Percentiles rank a stretch among this genome's conserved stretches.
Evolutionary conservation across 2,113 vertebrate species (phyloP).

Genomic region (Tyto alba): DNA sequence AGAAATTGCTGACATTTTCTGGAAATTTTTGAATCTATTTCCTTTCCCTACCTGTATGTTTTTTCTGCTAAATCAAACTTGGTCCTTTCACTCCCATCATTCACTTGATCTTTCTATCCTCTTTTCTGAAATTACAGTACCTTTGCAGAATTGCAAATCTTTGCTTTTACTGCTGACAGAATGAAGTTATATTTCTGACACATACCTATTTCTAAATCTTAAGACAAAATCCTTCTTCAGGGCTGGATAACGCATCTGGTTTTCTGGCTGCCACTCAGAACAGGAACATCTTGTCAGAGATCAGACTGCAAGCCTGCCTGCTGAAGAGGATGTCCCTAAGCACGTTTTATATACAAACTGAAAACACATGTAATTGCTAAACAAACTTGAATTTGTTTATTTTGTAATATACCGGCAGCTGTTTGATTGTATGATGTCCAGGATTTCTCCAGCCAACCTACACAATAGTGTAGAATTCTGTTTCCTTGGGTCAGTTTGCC

Average conservation of each 20-base stretch:
- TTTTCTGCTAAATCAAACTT: neutral
- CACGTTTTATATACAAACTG: slow-evolving; percentile 14
- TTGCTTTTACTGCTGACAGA: neutral
- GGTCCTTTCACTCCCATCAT: neutral
- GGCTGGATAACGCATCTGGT: neutral
- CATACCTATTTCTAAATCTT: neutral
- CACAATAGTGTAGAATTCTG: neutral
- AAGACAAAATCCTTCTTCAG: neutral
- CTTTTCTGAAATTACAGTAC: neutral
- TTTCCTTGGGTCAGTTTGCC: neutral
- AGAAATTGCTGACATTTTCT: neutral
- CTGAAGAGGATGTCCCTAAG: slow-evolving; percentile 17
- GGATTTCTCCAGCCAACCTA: neutral
- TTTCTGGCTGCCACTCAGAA: slow-evolving; percentile 16
- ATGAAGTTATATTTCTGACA: slow-evolving; percentile 5
- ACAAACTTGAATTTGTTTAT: slow-evolving; percentile 55
- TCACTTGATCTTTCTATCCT: neutral
- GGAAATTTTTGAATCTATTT: neutral
- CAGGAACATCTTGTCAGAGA: slow-evolving; percentile 25
- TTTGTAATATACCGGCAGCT: slow-evolving; percentile 37
- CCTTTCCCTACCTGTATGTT: neutral
- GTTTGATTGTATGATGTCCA: slow-evolving; percentile 13
- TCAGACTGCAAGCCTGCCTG: slow-evolving; percentile 13
- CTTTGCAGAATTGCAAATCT: neutral
- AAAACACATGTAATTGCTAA: slow-evolving; percentile 36